A percentile compares a stretch with the other conserved stretches of the same genome.
Evolutionary conservation across 2,797 vertebrate species (phyloP).

Genomic region (Tadarida brasiliensis): DNA sequence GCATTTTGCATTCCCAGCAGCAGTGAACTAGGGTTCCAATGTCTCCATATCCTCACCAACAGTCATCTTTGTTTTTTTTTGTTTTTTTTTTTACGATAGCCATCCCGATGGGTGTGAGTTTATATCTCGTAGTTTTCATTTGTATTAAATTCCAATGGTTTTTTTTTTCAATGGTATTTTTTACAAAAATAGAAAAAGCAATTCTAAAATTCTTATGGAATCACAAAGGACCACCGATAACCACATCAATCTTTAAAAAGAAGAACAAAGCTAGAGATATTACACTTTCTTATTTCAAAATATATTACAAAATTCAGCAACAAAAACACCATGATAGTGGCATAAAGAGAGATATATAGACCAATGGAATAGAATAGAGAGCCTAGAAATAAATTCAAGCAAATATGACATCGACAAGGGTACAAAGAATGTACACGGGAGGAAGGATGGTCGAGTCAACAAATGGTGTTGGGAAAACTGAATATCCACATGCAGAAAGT

Average conservation of each 20-base stretch:
- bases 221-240: not conserved
- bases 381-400: not conserved
- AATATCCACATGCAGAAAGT: not conserved
- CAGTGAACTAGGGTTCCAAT: not conserved
- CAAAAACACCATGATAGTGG: not conserved
- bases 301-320: not conserved
- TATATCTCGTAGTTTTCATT: constrained; percentile 4
- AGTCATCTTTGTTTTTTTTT: not conserved
- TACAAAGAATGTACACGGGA: not conserved
- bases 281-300: not conserved
- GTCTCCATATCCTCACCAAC: not conserved
- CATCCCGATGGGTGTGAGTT: not conserved
- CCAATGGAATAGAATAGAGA: not conserved
- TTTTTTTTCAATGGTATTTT: not conserved
- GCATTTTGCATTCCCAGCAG: too few relatives aligned
- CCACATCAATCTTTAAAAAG: not conserved
- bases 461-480: not conserved
- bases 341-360: not conserved
- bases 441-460: not conserved
- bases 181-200: not conserved
- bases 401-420: not conserved
- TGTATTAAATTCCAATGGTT: not conserved
- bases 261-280: not conserved
- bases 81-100: not conserved
- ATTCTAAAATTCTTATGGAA: not conserved